Percentiles rank a stretch among this genome's conserved stretches.
These are phyloP conservation scores for Microctonus aethiopoides DNA, from an alignment of 2,888 invertebrate genomes.

Conservation along the genomic window DNA sequence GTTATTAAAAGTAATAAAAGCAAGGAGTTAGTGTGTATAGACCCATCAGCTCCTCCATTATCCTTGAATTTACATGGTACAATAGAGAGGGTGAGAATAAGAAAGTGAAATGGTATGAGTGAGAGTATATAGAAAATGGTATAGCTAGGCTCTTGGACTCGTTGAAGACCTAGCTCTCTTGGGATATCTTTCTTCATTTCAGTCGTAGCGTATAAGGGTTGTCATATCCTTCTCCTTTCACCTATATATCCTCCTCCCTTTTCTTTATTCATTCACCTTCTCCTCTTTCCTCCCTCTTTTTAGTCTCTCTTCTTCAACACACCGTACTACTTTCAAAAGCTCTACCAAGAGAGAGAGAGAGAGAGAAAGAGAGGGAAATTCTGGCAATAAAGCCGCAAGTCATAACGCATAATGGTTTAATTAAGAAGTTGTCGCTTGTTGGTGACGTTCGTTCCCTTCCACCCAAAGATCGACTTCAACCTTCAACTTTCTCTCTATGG, in stretches of 20 bases:
- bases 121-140: conserved; percentile 37
- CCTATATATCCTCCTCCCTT: conserved; percentile 26
- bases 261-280: conserved; percentile 34
- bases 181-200: conserved; percentile 35
- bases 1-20: conserved; percentile 66
- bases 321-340: neutral
- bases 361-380: conserved; percentile 36
- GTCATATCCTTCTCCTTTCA: neutral
- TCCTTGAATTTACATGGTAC: conserved; percentile 64
- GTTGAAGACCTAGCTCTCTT: conserved; percentile 31
- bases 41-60: conserved; percentile 58
- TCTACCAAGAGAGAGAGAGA: conserved; percentile 36
- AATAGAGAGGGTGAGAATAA: conserved; percentile 35
- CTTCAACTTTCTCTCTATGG: neutral
- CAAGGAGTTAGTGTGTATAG: conserved; percentile 56
- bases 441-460: conserved; percentile 26
- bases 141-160: conserved; percentile 25
- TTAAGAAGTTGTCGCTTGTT: conserved; percentile 59
- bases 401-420: conserved; percentile 63
- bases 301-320: neutral
- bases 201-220: conserved; percentile 5
- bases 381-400: conserved; percentile 59
- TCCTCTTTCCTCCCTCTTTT: conserved; percentile 20
- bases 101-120: conserved; percentile 41
- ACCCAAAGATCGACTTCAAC: conserved; percentile 14